These are phyloP conservation scores for Zygothrica quintamaculata DNA, from an alignment of 2,888 invertebrate species.

Conservation along the genomic window DNA sequence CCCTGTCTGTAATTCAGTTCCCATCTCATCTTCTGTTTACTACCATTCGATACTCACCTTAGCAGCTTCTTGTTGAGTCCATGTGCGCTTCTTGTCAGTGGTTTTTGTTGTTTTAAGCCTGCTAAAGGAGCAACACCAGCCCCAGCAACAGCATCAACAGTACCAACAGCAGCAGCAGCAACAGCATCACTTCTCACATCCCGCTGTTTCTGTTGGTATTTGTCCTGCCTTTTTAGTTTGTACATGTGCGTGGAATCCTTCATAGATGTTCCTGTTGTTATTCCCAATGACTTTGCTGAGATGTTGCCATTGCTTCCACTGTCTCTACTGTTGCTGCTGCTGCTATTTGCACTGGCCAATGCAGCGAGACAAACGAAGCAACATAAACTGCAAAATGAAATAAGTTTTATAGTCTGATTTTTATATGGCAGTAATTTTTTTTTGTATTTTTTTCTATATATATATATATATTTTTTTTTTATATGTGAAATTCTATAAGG, in stretches of 20 bases:
- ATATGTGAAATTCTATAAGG: conserved; percentile 67
- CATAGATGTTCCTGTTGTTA: conserved; percentile 33
- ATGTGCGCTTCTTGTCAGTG: conserved; percentile 74
- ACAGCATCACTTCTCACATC: conserved; percentile 22
- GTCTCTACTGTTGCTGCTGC: conserved; percentile 4
- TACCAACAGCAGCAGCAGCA: too few species aligned
- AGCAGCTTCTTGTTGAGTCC: conserved; percentile 82
- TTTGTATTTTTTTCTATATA: too few species aligned
- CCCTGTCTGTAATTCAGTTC: too few species aligned
- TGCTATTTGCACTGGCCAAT: conserved; percentile 38
- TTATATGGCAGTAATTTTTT: conserved; percentile 44
- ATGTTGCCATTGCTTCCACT: conserved; percentile 35
- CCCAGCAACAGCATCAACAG: too few species aligned
- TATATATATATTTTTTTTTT: too few species aligned
- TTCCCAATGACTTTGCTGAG: conserved; percentile 36
- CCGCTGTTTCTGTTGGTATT: conserved; percentile 45
- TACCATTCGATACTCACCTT: conserved; percentile 72
- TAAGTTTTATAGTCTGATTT: conserved; percentile 61
- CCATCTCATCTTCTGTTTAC: background rate
- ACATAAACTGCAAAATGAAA: conserved; percentile 74
- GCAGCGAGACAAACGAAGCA: conserved; percentile 70
- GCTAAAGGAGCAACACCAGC: conserved; percentile 44
- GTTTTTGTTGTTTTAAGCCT: conserved; percentile 59
- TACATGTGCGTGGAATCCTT: conserved; percentile 72
- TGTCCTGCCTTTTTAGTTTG: conserved; percentile 77